Base-by-base conservation (phyloP, 2,113 vertebrate genomes). In the Myocastor coypus region DNA sequence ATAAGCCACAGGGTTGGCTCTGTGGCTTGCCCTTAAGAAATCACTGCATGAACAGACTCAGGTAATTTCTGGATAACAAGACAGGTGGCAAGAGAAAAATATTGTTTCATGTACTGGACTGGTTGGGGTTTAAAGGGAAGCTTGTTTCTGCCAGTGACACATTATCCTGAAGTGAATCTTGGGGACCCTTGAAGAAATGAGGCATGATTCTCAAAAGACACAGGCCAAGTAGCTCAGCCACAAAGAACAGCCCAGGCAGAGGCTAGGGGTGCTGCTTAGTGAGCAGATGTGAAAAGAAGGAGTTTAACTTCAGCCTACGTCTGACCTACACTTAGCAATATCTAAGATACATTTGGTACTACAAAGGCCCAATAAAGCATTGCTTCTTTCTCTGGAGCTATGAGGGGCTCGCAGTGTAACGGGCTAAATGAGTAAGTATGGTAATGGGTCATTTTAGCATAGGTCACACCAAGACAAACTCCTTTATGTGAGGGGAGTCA, bases 181-280 rank as follows among this genome's bases (percentile, higher is more conserved):
- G 57, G 17, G 4, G 16, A 24, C 24, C 69, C 73, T 80, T 0
- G 80, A 63, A 73, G 16, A 77, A 34, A 52, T 52, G 24, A 81
- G 34, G 20, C 1, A 12, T 30, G 5, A 19, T 71, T 37, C 20
- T 73, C 46, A 46, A 37, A 85, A 83, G 68, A 59, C 9, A 0
- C 34, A 10, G 5, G 17, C 22, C 22, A 4, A 16, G 1, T 9
- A 20, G 1, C 57, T 87, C 0, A 0, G 68, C 32, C 2, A 0
- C 0, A 19, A 11, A 24, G 32, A 82, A 5, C 50, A 59, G 73
- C 66, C 59, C 1, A 2, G 17, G 30, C 7, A 50, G 30, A 14
- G 22, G 37, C 50, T 77, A 2, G 0, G 59, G 20, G 1, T 26
- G 63, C 13, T 13, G 28, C 20, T 24, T 77, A 7, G 40, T 63